phyloP scores from a whole-genome alignment of 2,888 invertebrate genomes.

The Anaspis maculata region DNA sequence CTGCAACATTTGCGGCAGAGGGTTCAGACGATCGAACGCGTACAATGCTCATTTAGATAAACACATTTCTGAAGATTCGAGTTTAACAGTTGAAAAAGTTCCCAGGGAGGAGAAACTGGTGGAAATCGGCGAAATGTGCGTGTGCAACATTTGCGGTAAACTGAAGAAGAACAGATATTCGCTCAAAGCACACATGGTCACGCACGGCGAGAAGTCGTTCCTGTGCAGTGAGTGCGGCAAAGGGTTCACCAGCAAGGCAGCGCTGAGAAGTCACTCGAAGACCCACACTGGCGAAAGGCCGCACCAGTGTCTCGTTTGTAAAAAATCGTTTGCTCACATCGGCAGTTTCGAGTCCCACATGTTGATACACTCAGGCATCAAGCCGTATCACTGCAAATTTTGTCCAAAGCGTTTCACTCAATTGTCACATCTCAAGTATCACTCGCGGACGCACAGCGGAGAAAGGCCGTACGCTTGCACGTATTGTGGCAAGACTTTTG shows the following conservation, averaged over 20 bases:
- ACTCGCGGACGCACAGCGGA: conserved; percentile 29
- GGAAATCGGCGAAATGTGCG: conserved; percentile 2
- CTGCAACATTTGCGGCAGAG: conserved; percentile 17
- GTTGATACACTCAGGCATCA: conserved; percentile 30
- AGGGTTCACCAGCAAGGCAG: conserved; percentile 22
- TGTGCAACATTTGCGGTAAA: conserved; percentile 12
- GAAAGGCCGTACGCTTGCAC: conserved; percentile 25
- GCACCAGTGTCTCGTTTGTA: conserved; percentile 28
- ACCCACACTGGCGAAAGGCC: conserved; percentile 32
- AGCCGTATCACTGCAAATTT: conserved; percentile 37
- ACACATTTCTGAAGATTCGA: conserved; percentile 6
- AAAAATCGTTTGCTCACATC: conserved; percentile 29
- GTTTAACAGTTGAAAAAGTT: conserved; percentile 1
- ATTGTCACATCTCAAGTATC: conserved; percentile 29
- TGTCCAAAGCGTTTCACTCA: conserved; percentile 36
- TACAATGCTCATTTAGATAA: conserved; percentile 17
- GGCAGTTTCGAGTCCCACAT: conserved; percentile 30
- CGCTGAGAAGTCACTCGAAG: conserved; percentile 23
- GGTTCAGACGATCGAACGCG: conserved; percentile 12
- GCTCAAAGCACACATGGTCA: conserved; percentile 16
- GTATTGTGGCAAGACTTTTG: conserved; percentile 30
- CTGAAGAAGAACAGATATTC: conserved; percentile 16
- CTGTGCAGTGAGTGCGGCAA: conserved; percentile 24
- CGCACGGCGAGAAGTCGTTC: conserved; percentile 22
- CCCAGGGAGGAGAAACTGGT: neutral